These are phyloP conservation scores for Conchocele bisecta DNA, from an alignment of 2,888 invertebrate species.

Conservation along the genomic window DNA sequence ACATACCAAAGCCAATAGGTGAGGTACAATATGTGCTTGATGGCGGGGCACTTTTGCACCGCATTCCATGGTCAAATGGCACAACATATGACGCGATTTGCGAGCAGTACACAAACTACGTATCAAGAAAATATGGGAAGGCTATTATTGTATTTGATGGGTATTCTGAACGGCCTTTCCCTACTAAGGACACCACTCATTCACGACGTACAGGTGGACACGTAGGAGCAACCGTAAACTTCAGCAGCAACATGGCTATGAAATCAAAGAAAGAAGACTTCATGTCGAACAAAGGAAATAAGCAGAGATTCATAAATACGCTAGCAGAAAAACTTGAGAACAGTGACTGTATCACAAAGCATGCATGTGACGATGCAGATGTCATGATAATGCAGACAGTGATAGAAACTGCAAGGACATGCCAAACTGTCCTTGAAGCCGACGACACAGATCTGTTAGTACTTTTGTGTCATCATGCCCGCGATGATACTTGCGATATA, in stretches of 20 bases:
- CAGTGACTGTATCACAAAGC: no score
- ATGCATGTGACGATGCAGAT: no score
- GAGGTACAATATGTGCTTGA: constrained; percentile 8
- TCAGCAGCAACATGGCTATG: neutral
- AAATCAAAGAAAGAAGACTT: constrained; percentile 3
- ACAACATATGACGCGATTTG: neutral
- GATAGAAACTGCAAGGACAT: no score
- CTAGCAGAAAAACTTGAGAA: neutral
- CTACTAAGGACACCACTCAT: constrained; percentile 16
- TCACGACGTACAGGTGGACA: constrained; percentile 1
- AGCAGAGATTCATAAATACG: neutral
- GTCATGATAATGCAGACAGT: no score
- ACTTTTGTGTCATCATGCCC: no score
- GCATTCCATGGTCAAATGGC: constrained; percentile 7
- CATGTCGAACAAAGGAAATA: neutral
- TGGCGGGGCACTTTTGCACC: constrained; percentile 7
- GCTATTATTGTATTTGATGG: constrained; percentile 17
- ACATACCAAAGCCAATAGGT: neutral
- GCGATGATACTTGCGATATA: no score
- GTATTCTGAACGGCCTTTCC: neutral
- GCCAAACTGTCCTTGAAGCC: no score
- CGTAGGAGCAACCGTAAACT: neutral
- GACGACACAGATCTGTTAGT: no score
- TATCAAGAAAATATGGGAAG: neutral
- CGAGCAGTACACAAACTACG: neutral